Evolutionary conservation across 2,797 vertebrate species (phyloP).

Genomic region (Brachyalestes nurse): DNA sequence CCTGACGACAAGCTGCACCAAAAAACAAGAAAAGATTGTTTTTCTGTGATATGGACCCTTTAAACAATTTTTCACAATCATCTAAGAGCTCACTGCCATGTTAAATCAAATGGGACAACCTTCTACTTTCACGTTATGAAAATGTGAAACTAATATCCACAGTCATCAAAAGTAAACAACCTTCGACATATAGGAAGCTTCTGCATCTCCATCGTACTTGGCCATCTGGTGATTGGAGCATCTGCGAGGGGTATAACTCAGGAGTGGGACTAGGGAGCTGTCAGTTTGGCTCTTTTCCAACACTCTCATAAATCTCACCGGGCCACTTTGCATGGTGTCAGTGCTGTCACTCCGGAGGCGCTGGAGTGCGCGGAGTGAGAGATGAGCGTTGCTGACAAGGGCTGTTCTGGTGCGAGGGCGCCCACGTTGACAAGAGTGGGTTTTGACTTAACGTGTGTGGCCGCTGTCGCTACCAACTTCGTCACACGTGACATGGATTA

Average conservation of each 20-base stretch:
- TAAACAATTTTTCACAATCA: conserved; percentile 17
- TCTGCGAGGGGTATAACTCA: conserved; percentile 68
- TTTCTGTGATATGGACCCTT: neutral
- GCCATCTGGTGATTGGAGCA: conserved; percentile 70
- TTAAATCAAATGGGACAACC: neutral
- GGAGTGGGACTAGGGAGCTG: conserved; percentile 57
- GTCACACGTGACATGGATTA: conserved; percentile 21
- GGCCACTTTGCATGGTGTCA: conserved; percentile 57
- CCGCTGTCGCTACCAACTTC: conserved; percentile 16
- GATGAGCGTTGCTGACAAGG: conserved; percentile 71
- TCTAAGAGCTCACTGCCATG: too few species aligned
- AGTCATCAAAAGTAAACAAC: neutral
- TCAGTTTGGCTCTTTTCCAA: conserved; percentile 63
- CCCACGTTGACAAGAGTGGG: conserved; percentile 36
- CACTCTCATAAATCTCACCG: conserved; percentile 56
- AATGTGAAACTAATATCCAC: conserved; percentile 2
- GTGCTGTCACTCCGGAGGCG: conserved; percentile 66
- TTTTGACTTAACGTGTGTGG: conserved; percentile 33
- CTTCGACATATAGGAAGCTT: conserved; percentile 24
- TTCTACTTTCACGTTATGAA: conserved; percentile 1
- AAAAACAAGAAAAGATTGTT: too few species aligned
- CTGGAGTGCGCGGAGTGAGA: conserved; percentile 42
- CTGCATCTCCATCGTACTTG: conserved; percentile 45
- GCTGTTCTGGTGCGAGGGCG: conserved; percentile 71
- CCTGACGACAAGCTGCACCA: too few species aligned